Evolutionary conservation across 92 coral and sea anemone species (phyloP).

Genomic region (Bergia sp.): DNA sequence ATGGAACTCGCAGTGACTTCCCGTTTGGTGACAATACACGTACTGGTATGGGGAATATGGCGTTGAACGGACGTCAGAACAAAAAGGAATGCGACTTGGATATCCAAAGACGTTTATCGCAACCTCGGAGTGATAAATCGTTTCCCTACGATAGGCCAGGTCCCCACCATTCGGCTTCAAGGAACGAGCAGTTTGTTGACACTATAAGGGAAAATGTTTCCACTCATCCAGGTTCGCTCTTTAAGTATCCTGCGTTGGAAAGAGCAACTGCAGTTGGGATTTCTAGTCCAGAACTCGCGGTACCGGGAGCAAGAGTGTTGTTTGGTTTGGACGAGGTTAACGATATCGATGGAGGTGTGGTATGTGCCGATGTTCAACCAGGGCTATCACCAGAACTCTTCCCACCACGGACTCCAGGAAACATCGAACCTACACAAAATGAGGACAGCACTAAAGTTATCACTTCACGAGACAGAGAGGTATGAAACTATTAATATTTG

Average conservation of each 20-base stretch:
- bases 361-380: background rate
- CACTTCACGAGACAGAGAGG: conserved; percentile 21
- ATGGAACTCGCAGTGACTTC: background rate
- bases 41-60: background rate
- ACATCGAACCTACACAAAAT: background rate
- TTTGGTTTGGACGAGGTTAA: conserved; percentile 19
- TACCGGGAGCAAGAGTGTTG: background rate
- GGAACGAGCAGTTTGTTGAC: background rate
- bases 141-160: conserved; percentile 16
- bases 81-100: background rate
- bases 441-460: background rate
- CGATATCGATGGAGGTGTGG: background rate
- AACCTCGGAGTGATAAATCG: background rate
- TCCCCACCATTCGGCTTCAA: background rate
- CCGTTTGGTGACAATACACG: background rate
- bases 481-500: background rate
- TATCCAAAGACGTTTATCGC: background rate
- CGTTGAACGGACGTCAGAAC: background rate
- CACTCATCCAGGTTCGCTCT: conserved; percentile 36
- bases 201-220: background rate
- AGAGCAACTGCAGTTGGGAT: background rate
- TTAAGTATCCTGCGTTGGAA: conserved; percentile 23
- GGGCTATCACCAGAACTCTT: conserved; percentile 44
- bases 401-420: background rate
- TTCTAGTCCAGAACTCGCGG: background rate